These are phyloP conservation scores for Oryzias javanicus DNA, from an alignment of 2,113 vertebrate species.

Conservation along the genomic window DNA sequence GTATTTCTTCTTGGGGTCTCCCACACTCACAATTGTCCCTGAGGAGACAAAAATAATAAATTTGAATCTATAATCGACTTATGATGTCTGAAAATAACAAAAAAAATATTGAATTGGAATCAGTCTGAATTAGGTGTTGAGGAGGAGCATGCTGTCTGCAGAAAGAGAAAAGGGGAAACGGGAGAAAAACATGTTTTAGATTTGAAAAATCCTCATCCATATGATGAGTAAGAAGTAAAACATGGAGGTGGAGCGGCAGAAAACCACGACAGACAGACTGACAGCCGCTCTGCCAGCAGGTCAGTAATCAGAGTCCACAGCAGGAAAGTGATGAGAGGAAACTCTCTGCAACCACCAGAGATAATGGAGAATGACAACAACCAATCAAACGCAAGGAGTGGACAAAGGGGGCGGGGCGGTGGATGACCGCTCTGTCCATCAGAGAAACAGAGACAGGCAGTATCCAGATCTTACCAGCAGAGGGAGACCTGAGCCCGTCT, in stretches of 20 bases:
- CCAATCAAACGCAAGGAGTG: constrained; percentile 59
- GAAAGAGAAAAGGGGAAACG: constrained; percentile 11
- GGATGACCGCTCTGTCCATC: constrained; percentile 52
- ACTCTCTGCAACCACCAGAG: constrained; percentile 41
- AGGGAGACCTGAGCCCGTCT: constrained; percentile 77
- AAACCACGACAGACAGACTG: neutral
- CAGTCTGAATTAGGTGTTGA: constrained; percentile 12
- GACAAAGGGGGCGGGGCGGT: constrained; percentile 43
- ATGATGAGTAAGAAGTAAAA: neutral
- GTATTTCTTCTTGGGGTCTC: constrained; percentile 96
- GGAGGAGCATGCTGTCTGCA: constrained; percentile 55
- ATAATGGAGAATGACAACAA: constrained; percentile 32
- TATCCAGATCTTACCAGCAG: constrained; percentile 76
- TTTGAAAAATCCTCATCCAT: neutral
- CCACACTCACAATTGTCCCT: constrained; percentile 91
- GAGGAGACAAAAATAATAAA: constrained; percentile 6
- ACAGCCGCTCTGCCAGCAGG: constrained; percentile 2
- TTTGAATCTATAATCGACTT: neutral
- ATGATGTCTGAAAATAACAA: neutral
- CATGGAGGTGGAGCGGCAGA: neutral
- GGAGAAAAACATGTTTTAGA: neutral
- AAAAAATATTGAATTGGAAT: constrained; percentile 12
- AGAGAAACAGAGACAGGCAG: constrained; percentile 46
- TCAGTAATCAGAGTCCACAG: constrained; percentile 12
- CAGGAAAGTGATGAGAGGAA: constrained; percentile 23